Base-by-base conservation (phyloP, 1,140 invertebrate genomes). In the Sipha flava region DNA sequence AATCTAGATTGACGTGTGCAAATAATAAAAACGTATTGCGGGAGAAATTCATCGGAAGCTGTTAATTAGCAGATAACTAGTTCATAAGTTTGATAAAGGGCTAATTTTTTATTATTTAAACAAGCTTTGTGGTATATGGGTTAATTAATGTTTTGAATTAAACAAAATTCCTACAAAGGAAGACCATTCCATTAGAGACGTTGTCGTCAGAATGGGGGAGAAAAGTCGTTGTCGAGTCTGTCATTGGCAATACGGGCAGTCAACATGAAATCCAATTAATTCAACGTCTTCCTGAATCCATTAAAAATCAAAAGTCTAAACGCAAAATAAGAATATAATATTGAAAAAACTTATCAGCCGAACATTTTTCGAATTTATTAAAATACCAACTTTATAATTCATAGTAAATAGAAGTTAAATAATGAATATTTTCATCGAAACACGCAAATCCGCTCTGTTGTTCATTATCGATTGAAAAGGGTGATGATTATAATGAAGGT, bases 51-150 rank as follows among this genome's bases (percentile, higher is more conserved):
- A 26, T 75, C 31, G 72, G 72, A 75, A 75, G 72, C n/a, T 54
- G 72, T 75, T 75, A 49, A 75, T 75, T 75, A 75, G 49, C 72
- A 75, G 47, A 75, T 77, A 77, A 77, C 73, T 52, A 40, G 52
- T 54, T 37, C 52, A 54, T 54, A 52, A 26, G 10, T 54, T 52
- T 52, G 29, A 73, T 73, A 73, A 73, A 75, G 49, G 72, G 45
- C 26, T 75, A 47, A 37, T 75, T 75, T 75, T 75, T 75, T 29
- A 75, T 75, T 52, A 75, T 54, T 54, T 23, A 75, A 75, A 75
- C 45, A n/a, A 49, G 45, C 70, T 75, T 37, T 54, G 72, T 40
- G n/a, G 45, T 54, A 31, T 57, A 54, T 54, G 49, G 72, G 49
- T 75, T 75, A 75, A 75, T 75, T 75, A 75, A 54, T 23, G 72